Conservation (phyloP, 1,140 invertebrate species). For the Himalopsyche phryganea region DNA sequence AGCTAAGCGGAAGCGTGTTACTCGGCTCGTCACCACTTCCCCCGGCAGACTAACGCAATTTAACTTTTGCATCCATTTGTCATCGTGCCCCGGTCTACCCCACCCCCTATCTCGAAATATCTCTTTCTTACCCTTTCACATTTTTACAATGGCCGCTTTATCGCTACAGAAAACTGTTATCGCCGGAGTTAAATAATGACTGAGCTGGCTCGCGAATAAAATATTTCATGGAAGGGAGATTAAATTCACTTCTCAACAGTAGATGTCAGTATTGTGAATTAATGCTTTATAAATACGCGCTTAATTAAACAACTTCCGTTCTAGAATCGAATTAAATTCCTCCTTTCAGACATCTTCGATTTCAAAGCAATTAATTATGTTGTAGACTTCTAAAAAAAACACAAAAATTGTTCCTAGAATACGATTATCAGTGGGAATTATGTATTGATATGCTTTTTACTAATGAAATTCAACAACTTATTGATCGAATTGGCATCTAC, state of each 20-base stretch:
- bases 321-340: no score
- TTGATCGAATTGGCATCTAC: no score
- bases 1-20: conserved; percentile 30
- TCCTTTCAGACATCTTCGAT: no score
- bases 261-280: conserved; percentile 4
- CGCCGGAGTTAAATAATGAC: conserved; percentile 23
- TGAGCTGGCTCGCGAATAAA: conserved; percentile 7
- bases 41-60: conserved; percentile 31
- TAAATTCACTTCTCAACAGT: conserved; percentile 1
- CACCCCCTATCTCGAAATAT: conserved; percentile 19
- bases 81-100: conserved; percentile 24
- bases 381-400: no score
- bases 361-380: no score
- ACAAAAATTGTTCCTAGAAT: no score
- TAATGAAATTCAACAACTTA: no score
- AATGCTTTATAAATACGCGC: conserved; percentile 1
- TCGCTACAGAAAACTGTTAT: conserved; percentile 22
- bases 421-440: no score
- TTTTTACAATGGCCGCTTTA: conserved; percentile 28
- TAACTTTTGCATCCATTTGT: conserved; percentile 36
- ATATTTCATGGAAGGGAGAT: conserved; percentile 15
- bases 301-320: no score
- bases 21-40: conserved; percentile 33
- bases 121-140: conserved; percentile 27
- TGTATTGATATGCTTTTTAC: no score